A percentile compares a stretch with the other conserved stretches of the same genome.
These are phyloP conservation scores for Tetrao urogallus DNA, from an alignment of 2,113 vertebrate genomes.

Conservation along the genomic window DNA sequence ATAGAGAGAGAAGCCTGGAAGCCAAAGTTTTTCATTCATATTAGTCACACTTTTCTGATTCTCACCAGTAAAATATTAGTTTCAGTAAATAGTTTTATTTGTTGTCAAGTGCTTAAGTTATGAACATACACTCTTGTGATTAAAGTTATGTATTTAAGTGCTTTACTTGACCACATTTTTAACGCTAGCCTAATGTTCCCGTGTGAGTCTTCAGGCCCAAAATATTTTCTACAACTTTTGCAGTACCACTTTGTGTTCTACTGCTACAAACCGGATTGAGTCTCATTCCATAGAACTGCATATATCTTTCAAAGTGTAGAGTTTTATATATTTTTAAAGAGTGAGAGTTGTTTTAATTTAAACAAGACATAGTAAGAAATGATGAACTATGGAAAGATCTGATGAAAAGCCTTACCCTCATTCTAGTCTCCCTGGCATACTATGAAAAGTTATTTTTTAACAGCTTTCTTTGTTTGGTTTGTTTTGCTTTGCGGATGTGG, in stretches of 20 bases:
- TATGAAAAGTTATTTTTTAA: background rate
- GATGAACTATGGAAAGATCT: background rate
- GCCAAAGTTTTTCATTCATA: background rate
- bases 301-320: background rate
- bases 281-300: background rate
- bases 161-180: background rate
- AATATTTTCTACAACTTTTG: background rate
- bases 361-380: background rate
- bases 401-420: background rate
- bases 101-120: background rate
- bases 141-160: background rate
- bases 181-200: background rate
- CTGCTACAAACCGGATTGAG: background rate
- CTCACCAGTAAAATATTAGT: background rate
- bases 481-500: background rate
- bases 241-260: background rate
- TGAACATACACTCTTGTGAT: background rate
- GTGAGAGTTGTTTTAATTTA: background rate
- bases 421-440: background rate
- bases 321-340: background rate
- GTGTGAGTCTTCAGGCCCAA: background rate
- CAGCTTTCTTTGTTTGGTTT: background rate
- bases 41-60: background rate
- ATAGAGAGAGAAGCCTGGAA: background rate
- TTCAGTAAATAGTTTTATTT: background rate